Conservation (phyloP, 2,888 invertebrate species). For the Teleiodes luculella region DNA sequence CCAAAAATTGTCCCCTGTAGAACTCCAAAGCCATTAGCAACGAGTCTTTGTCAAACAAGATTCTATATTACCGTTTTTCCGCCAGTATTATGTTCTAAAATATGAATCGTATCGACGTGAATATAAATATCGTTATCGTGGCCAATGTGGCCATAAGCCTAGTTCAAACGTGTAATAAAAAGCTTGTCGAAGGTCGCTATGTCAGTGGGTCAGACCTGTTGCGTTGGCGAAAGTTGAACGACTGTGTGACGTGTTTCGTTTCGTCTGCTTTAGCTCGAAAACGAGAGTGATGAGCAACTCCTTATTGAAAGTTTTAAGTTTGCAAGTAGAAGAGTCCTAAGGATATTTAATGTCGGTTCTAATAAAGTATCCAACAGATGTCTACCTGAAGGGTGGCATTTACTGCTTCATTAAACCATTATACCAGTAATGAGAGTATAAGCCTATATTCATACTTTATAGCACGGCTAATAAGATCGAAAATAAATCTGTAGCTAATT, state of each 20-base stretch:
- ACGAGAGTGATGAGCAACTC: background rate
- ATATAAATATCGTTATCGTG: background rate
- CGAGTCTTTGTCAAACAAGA: background rate
- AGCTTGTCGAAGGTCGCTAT: slow-evolving; percentile 5
- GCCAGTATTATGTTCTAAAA: background rate
- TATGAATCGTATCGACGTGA: background rate
- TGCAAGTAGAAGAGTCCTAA: too few relatives aligned
- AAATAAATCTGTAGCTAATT: too few relatives aligned
- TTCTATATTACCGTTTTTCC: background rate
- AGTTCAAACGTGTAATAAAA: slow-evolving; percentile 6
- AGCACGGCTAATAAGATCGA: too few relatives aligned
- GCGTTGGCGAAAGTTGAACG: slow-evolving; percentile 9
- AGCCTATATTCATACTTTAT: too few relatives aligned
- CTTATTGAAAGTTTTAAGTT: background rate
- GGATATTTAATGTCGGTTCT: too few relatives aligned
- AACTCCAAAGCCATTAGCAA: background rate
- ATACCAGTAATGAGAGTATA: too few relatives aligned
- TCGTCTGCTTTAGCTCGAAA: background rate
- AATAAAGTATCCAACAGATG: too few relatives aligned
- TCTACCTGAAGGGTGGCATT: too few relatives aligned
- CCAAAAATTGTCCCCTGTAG: background rate
- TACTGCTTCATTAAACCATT: too few relatives aligned
- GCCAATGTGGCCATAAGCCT: background rate
- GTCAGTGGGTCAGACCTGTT: slow-evolving; percentile 12
- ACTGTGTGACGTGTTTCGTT: slow-evolving; percentile 1